Conservation (phyloP, 92 coral and sea anemone genomes). For the Porites lobata region DNA sequence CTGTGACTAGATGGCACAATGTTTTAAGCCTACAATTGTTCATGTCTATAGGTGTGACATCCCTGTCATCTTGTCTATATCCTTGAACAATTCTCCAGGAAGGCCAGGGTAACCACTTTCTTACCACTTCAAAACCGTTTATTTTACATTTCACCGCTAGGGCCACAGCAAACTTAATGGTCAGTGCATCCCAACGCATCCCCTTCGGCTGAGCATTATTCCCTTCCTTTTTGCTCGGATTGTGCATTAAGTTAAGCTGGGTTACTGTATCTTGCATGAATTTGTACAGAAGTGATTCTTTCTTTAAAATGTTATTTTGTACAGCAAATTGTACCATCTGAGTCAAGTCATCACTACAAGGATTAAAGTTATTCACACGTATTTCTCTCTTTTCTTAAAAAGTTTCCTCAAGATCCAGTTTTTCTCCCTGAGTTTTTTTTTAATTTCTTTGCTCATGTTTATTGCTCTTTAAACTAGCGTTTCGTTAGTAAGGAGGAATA, state of each 20-base stretch:
- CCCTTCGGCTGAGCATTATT: background rate
- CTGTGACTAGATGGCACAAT: too few species aligned
- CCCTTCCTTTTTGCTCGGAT: background rate
- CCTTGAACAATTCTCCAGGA: slow-evolving; percentile 54
- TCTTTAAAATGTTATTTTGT: slow-evolving; percentile 7
- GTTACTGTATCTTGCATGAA: slow-evolving; percentile 25
- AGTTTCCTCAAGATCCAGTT: slow-evolving; percentile 7
- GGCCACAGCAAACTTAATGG: slow-evolving; percentile 28
- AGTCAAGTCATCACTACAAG: slow-evolving; percentile 19
- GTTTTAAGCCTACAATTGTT: background rate
- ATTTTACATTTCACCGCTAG: slow-evolving; percentile 48
- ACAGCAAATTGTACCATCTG: slow-evolving; percentile 19
- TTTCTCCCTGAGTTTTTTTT: slow-evolving; percentile 17
- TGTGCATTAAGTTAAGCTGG: background rate
- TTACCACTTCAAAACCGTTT: slow-evolving; percentile 51
- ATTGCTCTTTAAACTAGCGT: slow-evolving; percentile 6
- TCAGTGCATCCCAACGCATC: slow-evolving; percentile 10
- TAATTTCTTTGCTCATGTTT: slow-evolving; percentile 12
- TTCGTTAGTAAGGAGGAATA: slow-evolving; percentile 2
- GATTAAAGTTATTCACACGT: slow-evolving; percentile 10
- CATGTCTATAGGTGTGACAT: slow-evolving; percentile 26
- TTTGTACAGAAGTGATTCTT: slow-evolving; percentile 13
- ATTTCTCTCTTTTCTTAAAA: background rate
- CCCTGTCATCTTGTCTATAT: slow-evolving; percentile 30
- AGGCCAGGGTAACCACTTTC: slow-evolving; percentile 60